These are phyloP conservation scores for Amphimedon queenslandica DNA, from an alignment of 37 sponge, comb jelly and placozoan species.

Conservation along the genomic window DNA sequence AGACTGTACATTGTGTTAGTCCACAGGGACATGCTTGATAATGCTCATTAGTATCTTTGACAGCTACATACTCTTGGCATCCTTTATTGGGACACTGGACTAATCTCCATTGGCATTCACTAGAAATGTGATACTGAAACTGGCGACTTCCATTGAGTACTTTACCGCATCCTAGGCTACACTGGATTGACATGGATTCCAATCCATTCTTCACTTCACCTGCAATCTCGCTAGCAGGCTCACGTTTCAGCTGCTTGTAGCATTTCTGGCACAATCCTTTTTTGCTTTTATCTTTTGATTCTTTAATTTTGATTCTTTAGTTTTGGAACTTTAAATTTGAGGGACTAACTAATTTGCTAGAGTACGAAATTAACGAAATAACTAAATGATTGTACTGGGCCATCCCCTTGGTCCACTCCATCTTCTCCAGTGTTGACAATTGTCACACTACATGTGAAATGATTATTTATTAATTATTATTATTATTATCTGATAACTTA, in stretches of 20 bases:
- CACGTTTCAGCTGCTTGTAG: background rate
- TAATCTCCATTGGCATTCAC: conserved; percentile 24
- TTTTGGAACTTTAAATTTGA: conserved; percentile 82
- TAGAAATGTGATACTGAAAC: conserved; percentile 3
- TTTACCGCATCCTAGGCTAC: conserved; percentile 24
- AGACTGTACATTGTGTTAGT: conserved; percentile 40
- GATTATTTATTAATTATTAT: background rate
- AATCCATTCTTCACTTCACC: conserved; percentile 17
- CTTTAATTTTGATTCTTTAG: too few species aligned
- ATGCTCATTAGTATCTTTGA: conserved; percentile 28
- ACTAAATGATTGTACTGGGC: conserved; percentile 8
- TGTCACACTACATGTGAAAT: conserved; percentile 42
- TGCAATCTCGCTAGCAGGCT: background rate
- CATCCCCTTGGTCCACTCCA: conserved; percentile 63
- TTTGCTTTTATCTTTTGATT: background rate
- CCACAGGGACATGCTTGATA: conserved; percentile 45
- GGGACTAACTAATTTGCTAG: conserved; percentile 50
- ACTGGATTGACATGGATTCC: conserved; percentile 26
- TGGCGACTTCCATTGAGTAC: conserved; percentile 2
- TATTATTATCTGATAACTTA: background rate
- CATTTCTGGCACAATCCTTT: conserved; percentile 9
- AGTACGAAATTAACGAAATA: conserved; percentile 36
- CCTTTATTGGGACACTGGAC: conserved; percentile 36
- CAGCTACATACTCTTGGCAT: conserved; percentile 3
- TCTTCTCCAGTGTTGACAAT: conserved; percentile 67